Evolutionary conservation across 2,888 invertebrate genomes (phyloP), one percentile per base, ranked within the genome.

Genomic region (Synergus itoensis): DNA sequence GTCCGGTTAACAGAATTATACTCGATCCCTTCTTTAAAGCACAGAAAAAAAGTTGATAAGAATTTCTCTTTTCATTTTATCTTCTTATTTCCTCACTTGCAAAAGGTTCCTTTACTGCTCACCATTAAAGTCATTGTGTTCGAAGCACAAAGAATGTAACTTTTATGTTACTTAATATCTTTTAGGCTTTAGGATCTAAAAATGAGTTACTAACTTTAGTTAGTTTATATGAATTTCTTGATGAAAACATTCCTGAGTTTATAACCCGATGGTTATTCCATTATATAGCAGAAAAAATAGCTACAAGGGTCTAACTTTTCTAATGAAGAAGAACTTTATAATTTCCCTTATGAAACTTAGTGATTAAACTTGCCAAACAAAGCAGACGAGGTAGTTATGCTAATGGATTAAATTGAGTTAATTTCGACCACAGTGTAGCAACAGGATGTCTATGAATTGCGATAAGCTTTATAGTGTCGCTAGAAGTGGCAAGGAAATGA

Each of bases 391-490:
- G 67, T 69, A 45, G 43, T 16, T 45, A 28, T n/a, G n/a, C 16
- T 12, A 69, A 69, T 45, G 45, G 69, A 48, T 69, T 48, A 36
- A 69, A 28, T 45, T 28, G 45, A 21, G 69, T 69, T 69, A 48
- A 48, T 48, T 69, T 69, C 28, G 28, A 45, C 14, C 69, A 7
- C 43, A 69, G 45, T 28, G 69, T 69, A 48, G 28, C 21, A 69
- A 69, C 48, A 45, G 45, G 45, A 69, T 69, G 45, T 69, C 69
- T 48, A 45, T 48, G 48, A 28, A 69, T 43, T 21, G 69, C 11
- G 69, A 48, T 69, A 48, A 69, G 69, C 69, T 48, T 69, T 69
- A 69, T 69, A 28, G 48, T 48, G 48, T 45, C 28, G 48, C 36
- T 48, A 28, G 48, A 69, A 69, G 69, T 48, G 69, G n/a, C 69